A percentile compares a stretch with the other conserved stretches of the same genome.
Conservation (phyloP, 2,888 invertebrate species). For the Cheilosia soror region DNA sequence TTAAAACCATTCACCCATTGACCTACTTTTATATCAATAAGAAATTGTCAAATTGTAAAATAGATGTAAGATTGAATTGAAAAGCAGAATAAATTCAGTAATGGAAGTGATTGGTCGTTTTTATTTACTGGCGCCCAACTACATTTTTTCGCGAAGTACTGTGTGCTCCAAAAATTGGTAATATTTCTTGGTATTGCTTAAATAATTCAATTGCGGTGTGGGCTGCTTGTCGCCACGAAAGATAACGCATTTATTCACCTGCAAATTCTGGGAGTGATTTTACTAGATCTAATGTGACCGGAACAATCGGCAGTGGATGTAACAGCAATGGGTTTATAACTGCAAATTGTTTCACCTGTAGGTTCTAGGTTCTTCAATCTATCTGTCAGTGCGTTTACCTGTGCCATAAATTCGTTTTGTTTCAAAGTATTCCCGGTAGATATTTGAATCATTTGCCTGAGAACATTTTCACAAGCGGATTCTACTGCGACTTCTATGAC, state of each 20-base stretch:
- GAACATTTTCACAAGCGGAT: constrained; percentile 11
- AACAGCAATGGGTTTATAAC: background rate
- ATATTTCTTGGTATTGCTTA: background rate
- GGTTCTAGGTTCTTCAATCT: background rate
- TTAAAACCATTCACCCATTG: too few species aligned
- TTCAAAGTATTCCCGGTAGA: background rate
- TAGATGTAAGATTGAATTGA: too few species aligned
- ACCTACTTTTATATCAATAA: too few species aligned
- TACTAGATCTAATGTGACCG: constrained; percentile 7
- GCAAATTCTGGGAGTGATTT: constrained; percentile 24
- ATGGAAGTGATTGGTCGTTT: too few species aligned
- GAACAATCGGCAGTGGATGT: background rate
- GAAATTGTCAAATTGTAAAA: too few species aligned
- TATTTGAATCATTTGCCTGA: constrained; percentile 2
- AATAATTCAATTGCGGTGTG: constrained; percentile 19
- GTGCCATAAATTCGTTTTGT: background rate
- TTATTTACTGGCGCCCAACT: too few species aligned
- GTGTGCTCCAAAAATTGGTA: too few species aligned
- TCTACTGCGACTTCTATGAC: constrained; percentile 27
- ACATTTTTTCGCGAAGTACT: too few species aligned
- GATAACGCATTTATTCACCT: constrained; percentile 9
- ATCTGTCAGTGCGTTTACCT: background rate
- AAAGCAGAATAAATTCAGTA: too few species aligned
- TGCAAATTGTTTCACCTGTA: background rate
- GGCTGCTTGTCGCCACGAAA: constrained; percentile 33